A percentile compares a stretch with the other conserved stretches of the same genome.
phyloP scores from a whole-genome alignment of 1,140 invertebrate genomes.

The Polyergus mexicanus region DNA sequence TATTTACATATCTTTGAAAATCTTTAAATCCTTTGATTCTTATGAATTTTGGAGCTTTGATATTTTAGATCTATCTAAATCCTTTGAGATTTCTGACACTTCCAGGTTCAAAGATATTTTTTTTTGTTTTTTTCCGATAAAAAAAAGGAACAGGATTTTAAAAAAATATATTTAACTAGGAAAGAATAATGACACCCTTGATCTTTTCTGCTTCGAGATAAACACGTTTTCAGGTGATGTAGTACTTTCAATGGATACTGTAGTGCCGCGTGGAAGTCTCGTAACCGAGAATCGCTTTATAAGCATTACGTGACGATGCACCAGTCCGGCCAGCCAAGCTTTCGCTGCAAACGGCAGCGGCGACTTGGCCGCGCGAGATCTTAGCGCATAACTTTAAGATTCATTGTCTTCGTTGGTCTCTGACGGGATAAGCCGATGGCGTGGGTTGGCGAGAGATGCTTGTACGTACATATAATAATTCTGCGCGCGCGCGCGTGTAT shows the following conservation, averaged over 20 bases:
- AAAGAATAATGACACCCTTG: background rate
- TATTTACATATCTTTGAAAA: background rate
- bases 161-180: background rate
- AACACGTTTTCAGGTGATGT: background rate
- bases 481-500: background rate
- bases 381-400: slow-evolving; percentile 77
- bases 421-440: slow-evolving; percentile 25
- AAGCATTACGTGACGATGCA: slow-evolving; percentile 61
- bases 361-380: slow-evolving; percentile 58
- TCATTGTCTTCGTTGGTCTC: slow-evolving; percentile 72
- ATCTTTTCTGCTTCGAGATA: background rate
- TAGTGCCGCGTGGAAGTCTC: slow-evolving; percentile 24
- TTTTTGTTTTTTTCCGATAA: background rate
- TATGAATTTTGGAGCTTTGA: background rate
- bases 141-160: background rate
- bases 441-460: slow-evolving; percentile 61
- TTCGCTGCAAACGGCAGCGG: background rate
- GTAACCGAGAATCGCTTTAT: slow-evolving; percentile 56
- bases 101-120: background rate
- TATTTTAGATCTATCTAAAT: background rate
- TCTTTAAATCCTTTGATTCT: background rate
- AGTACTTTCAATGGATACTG: slow-evolving; percentile 31
- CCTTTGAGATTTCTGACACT: background rate
- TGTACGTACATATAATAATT: slow-evolving; percentile 19
- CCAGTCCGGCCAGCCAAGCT: slow-evolving; percentile 22